phyloP scores from a whole-genome alignment of 2,797 vertebrate species.

The Dicrostonyx torquatus region DNA sequence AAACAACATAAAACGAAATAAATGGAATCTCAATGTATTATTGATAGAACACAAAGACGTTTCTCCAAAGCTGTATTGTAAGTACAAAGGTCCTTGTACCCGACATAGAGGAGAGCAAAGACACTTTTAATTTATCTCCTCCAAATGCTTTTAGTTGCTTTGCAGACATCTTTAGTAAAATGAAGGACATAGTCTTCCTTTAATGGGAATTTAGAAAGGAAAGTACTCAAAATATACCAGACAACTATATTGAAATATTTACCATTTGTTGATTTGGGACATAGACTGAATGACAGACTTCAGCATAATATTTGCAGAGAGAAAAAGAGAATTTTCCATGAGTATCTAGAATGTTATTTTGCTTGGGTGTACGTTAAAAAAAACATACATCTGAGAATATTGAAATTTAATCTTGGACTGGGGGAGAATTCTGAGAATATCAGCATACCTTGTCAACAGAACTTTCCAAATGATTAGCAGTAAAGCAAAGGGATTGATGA shows the following conservation, averaged over 20 bases:
- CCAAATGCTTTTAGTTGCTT: conserved; percentile 62
- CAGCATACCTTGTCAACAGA: conserved; percentile 55
- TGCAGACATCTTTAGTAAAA: conserved; percentile 71
- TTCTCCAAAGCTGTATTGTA: conserved; percentile 69
- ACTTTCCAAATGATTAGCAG: conserved; percentile 57
- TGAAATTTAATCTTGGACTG: conserved; percentile 71
- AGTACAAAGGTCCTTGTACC: conserved; percentile 71
- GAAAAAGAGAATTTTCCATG: conserved; percentile 73
- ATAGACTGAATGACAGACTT: conserved; percentile 79
- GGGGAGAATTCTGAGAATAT: conserved; percentile 52
- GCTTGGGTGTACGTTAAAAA: conserved; percentile 66
- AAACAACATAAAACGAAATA: conserved; percentile 84
- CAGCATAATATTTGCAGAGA: conserved; percentile 78
- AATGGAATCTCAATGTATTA: conserved; percentile 79
- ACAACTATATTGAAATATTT: conserved; percentile 81
- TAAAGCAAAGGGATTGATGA: conserved; percentile 39
- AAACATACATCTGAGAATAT: conserved; percentile 73
- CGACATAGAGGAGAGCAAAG: conserved; percentile 73
- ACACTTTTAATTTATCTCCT: conserved; percentile 48
- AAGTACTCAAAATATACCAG: conserved; percentile 73
- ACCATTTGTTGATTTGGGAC: conserved; percentile 81
- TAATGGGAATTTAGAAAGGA: conserved; percentile 72
- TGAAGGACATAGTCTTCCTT: conserved; percentile 68
- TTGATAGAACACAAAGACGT: conserved; percentile 71
- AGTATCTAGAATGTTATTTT: conserved; percentile 76